Conservation (phyloP, 2,888 invertebrate genomes). For the Dorcus hopei region DNA sequence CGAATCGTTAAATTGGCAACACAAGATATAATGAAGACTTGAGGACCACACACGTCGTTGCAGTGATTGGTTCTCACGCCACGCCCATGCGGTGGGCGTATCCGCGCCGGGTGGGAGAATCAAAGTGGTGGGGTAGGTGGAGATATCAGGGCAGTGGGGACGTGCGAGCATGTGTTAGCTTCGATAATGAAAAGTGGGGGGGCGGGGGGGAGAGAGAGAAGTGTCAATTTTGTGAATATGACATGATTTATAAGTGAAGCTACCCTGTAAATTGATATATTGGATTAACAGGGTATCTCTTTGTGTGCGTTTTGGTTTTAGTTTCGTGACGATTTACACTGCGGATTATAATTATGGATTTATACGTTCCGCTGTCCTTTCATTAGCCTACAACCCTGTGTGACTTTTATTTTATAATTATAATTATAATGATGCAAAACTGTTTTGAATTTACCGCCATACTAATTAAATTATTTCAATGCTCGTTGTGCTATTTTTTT, state of each 20-base stretch:
- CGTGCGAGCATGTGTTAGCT: not conserved
- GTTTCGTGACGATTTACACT: too few relatives aligned
- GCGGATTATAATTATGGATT: too few relatives aligned
- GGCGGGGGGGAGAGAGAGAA: not conserved
- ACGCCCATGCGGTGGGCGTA: slow-evolving; percentile 30
- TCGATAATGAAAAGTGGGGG: not conserved
- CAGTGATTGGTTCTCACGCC: slow-evolving; percentile 45
- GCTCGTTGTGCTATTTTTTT: too few relatives aligned
- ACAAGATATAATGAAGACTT: slow-evolving; percentile 49
- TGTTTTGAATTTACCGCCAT: too few relatives aligned
- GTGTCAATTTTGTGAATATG: slow-evolving; percentile 28
- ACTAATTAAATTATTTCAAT: too few relatives aligned
- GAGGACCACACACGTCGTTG: slow-evolving; percentile 51
- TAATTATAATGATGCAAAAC: too few relatives aligned
- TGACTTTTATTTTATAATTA: too few relatives aligned
- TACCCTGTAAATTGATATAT: slow-evolving; percentile 22
- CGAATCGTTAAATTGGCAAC: slow-evolving; percentile 49
- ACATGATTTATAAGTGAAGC: slow-evolving; percentile 30
- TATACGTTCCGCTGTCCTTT: too few relatives aligned
- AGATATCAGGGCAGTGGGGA: slow-evolving; percentile 17
- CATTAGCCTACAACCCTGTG: too few relatives aligned
- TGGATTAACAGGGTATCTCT: slow-evolving; percentile 8
- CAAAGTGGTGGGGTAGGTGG: slow-evolving; percentile 9
- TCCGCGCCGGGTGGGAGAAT: slow-evolving; percentile 12
- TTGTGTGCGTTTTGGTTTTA: not conserved